phyloP scores from a whole-genome alignment of 2,797 vertebrate genomes.

The Nyctalus aviator region DNA sequence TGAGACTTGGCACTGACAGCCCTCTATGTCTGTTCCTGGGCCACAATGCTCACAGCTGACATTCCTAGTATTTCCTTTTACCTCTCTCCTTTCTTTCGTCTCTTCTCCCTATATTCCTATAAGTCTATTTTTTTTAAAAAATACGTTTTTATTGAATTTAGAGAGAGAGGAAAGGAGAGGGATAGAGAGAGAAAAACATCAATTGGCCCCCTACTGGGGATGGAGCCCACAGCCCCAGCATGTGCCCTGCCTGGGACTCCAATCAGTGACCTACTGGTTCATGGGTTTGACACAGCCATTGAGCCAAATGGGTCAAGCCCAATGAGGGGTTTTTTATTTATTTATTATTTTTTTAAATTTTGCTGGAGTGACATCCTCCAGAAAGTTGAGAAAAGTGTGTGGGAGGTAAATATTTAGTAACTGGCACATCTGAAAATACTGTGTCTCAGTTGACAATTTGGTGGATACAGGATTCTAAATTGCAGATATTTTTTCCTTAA shows the following conservation, averaged over 20 bases:
- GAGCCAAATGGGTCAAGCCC: too few species aligned
- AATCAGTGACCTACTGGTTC: too few species aligned
- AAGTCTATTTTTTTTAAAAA: background rate
- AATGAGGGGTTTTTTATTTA: background rate
- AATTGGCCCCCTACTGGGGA: too few species aligned
- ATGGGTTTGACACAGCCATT: too few species aligned
- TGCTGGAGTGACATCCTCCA: background rate
- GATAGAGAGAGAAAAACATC: too few species aligned
- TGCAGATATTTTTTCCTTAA: background rate
- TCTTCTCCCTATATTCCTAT: background rate
- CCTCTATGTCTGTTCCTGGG: background rate
- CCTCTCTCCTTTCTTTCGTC: background rate
- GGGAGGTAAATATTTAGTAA: background rate
- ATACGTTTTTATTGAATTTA: too few species aligned
- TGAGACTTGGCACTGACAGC: background rate
- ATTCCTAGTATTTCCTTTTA: background rate
- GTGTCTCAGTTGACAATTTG: background rate
- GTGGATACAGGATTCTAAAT: background rate
- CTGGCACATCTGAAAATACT: background rate
- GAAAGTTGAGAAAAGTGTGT: slow-evolving; percentile 25
- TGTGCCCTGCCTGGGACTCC: too few species aligned
- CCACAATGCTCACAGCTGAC: background rate
- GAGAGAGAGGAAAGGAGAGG: too few species aligned
- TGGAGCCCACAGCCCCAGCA: too few species aligned
- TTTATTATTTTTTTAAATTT: background rate